phyloP scores from a whole-genome alignment of 2,113 vertebrate genomes.

The Psettodes erumei region DNA sequence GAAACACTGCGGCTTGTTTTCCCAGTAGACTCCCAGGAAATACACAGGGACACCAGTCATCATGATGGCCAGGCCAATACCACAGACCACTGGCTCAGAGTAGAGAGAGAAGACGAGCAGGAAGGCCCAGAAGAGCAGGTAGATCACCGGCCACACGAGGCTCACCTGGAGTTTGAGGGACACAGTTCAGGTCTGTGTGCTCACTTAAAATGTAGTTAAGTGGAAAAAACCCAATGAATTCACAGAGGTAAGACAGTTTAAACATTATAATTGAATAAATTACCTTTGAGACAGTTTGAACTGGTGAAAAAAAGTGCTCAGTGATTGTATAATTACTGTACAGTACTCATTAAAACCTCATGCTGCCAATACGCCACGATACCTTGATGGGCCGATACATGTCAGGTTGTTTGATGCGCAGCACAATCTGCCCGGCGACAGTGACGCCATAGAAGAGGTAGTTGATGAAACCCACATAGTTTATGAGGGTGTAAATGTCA shows the following conservation, averaged over 20 bases:
- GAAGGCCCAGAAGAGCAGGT: constrained; percentile 90
- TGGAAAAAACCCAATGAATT: no score
- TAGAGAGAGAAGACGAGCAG: constrained; percentile 86
- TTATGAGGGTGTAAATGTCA: constrained; percentile 90
- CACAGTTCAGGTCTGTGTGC: background rate
- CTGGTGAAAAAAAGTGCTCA: background rate
- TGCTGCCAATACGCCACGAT: constrained; percentile 5
- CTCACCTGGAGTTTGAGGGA: constrained; percentile 78
- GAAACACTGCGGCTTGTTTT: constrained; percentile 83
- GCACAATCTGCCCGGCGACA: constrained; percentile 86
- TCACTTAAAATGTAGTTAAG: background rate
- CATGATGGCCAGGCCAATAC: constrained; percentile 87
- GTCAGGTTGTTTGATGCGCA: constrained; percentile 84
- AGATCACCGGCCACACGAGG: constrained; percentile 85
- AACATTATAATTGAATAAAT: no score
- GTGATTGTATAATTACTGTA: background rate
- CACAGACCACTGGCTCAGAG: constrained; percentile 86
- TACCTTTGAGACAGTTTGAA: no score
- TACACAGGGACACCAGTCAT: constrained; percentile 86
- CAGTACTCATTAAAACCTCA: background rate
- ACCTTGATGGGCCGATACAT: constrained; percentile 87
- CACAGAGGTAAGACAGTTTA: no score
- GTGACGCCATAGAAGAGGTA: constrained; percentile 89
- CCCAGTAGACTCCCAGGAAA: constrained; percentile 85
- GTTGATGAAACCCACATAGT: constrained; percentile 89